Percentiles rank a stretch among this genome's conserved stretches.
These are phyloP conservation scores for Agrochola lychnidis DNA, from an alignment of 2,888 invertebrate species.

Conservation along the genomic window DNA sequence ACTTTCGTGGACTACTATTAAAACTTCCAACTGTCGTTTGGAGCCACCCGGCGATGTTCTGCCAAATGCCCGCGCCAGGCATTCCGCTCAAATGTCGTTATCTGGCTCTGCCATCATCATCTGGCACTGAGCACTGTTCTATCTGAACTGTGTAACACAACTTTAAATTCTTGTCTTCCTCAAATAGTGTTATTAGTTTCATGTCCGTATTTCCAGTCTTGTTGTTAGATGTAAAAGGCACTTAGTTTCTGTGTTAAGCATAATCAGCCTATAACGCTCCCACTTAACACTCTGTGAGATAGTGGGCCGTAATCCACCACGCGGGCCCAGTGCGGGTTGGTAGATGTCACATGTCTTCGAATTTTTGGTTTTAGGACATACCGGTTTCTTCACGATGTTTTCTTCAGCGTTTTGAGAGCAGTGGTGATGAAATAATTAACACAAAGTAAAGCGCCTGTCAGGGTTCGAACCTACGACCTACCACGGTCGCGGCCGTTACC, in stretches of 20 bases:
- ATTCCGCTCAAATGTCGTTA: conserved; percentile 36
- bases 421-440: too few relatives aligned
- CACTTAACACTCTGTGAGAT: too few relatives aligned
- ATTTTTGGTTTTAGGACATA: too few relatives aligned
- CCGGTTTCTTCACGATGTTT: too few relatives aligned
- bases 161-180: conserved; percentile 34
- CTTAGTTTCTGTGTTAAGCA: not conserved
- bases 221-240: not conserved
- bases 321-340: too few relatives aligned
- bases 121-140: conserved; percentile 34
- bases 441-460: too few relatives aligned
- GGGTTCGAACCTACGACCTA: too few relatives aligned
- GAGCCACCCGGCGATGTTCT: conserved; percentile 1
- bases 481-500: too few relatives aligned
- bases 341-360: too few relatives aligned
- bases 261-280: too few relatives aligned
- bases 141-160: conserved; percentile 19
- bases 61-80: conserved; percentile 41
- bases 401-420: too few relatives aligned
- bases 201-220: conserved; percentile 9
- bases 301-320: too few relatives aligned
- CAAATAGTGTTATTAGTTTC: conserved; percentile 22
- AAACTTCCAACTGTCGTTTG: conserved; percentile 45
- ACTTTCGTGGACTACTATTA: conserved; percentile 33
- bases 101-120: conserved; percentile 32